phyloP scores from a whole-genome alignment of 2,113 vertebrate genomes.

The Tachycineta bicolor region DNA sequence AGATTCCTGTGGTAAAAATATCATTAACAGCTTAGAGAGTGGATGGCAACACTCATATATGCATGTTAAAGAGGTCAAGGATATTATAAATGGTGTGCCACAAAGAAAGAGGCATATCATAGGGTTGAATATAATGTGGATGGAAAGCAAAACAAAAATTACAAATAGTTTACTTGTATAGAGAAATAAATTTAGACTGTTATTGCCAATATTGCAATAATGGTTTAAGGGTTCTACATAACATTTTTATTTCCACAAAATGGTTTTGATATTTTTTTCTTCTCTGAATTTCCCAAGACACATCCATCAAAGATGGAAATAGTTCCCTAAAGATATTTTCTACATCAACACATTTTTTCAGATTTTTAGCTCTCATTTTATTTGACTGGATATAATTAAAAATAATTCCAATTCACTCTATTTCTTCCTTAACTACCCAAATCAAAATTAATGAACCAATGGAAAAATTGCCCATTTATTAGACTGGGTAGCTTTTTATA shows the following conservation, averaged over 20 bases:
- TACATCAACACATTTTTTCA: background rate
- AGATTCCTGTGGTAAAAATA: background rate
- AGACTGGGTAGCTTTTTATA: background rate
- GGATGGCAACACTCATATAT: background rate
- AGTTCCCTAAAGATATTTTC: background rate
- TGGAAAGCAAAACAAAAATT: background rate
- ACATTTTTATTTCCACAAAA: background rate
- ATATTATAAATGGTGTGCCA: background rate
- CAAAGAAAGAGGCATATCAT: background rate
- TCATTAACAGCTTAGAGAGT: background rate
- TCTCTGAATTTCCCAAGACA: background rate
- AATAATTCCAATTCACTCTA: background rate
- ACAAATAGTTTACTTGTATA: background rate
- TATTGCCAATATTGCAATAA: background rate
- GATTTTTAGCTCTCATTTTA: background rate
- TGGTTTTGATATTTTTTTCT: background rate
- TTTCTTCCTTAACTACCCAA: background rate
- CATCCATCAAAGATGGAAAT: background rate
- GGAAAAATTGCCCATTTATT: background rate
- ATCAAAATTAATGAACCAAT: background rate
- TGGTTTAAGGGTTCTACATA: background rate
- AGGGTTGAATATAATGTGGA: background rate
- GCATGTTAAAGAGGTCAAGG: background rate
- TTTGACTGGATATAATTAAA: background rate
- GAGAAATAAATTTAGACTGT: background rate